These are phyloP conservation scores for Maccullochella peelii DNA, from an alignment of 2,113 vertebrate genomes.

Conservation along the genomic window DNA sequence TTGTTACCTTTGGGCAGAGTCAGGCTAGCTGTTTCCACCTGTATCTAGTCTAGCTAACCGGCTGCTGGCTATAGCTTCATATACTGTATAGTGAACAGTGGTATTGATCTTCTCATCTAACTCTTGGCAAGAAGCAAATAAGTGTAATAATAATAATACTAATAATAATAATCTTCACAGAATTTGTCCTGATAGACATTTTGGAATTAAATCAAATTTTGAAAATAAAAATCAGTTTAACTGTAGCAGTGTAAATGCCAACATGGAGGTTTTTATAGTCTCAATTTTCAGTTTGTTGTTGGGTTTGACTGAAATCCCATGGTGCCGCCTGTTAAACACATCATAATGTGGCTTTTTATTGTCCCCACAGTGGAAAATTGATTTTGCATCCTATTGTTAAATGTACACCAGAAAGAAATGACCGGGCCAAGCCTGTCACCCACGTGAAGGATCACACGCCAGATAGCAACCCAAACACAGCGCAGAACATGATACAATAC, in stretches of 20 bases:
- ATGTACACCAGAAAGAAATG: slow-evolving; percentile 29
- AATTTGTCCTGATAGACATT: background rate
- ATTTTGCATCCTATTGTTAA: slow-evolving; percentile 41
- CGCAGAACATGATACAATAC: slow-evolving; percentile 12
- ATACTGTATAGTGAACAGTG: background rate
- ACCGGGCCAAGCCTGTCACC: slow-evolving; percentile 26
- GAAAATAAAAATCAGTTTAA: background rate
- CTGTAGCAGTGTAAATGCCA: background rate
- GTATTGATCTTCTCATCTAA: background rate
- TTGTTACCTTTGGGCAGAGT: background rate
- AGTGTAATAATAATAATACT: too few species aligned
- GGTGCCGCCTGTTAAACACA: background rate
- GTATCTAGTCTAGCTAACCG: background rate
- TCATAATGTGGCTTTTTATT: slow-evolving; percentile 21
- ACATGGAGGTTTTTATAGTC: background rate
- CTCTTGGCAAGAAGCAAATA: background rate
- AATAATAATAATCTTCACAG: background rate
- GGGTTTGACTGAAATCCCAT: slow-evolving; percentile 8
- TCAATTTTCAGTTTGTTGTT: slow-evolving; percentile 18
- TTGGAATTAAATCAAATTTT: background rate
- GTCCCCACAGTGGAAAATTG: slow-evolving; percentile 23
- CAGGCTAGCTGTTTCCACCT: background rate
- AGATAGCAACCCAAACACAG: slow-evolving; percentile 28
- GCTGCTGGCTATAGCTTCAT: background rate
- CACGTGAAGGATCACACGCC: slow-evolving; percentile 32